A percentile compares a stretch with the other conserved stretches of the same genome.
These are phyloP conservation scores for Dromiciops gliroides DNA, from an alignment of 2,113 vertebrate species.

Conservation along the genomic window DNA sequence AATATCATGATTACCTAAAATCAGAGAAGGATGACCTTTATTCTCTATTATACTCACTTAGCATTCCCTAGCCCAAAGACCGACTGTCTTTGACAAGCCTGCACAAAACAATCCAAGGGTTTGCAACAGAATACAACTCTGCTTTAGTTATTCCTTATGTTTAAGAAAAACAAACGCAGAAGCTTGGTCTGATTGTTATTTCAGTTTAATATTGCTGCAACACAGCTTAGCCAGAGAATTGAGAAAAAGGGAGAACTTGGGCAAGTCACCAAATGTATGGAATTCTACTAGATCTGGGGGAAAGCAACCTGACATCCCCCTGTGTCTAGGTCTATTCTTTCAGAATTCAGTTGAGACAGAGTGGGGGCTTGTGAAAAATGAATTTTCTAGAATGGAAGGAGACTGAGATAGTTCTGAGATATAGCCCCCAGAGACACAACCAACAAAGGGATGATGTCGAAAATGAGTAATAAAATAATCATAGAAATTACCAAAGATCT, in stretches of 20 bases:
- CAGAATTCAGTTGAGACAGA: neutral
- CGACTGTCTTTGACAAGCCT: neutral
- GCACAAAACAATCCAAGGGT: neutral
- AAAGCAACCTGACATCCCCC: neutral
- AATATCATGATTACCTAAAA: neutral
- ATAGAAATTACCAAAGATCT: no score
- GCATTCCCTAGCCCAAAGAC: neutral
- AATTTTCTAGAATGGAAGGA: neutral
- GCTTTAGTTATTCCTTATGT: no score
- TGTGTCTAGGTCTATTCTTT: neutral
- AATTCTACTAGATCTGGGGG: neutral
- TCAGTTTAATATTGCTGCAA: neutral
- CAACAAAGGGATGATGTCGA: neutral
- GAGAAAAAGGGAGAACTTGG: neutral
- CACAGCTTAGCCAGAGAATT: neutral
- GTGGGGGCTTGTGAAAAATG: no score
- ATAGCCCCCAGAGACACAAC: neutral
- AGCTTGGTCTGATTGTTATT: neutral
- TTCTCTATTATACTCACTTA: neutral
- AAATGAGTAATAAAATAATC: no score
- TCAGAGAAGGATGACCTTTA: neutral
- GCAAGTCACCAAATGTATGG: neutral
- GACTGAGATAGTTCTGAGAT: neutral
- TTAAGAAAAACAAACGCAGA: neutral
- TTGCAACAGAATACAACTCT: neutral